A percentile compares a stretch with the other conserved stretches of the same genome.
Evolutionary conservation across 2,888 invertebrate genomes (phyloP).

Genomic region (Antitype chi): DNA sequence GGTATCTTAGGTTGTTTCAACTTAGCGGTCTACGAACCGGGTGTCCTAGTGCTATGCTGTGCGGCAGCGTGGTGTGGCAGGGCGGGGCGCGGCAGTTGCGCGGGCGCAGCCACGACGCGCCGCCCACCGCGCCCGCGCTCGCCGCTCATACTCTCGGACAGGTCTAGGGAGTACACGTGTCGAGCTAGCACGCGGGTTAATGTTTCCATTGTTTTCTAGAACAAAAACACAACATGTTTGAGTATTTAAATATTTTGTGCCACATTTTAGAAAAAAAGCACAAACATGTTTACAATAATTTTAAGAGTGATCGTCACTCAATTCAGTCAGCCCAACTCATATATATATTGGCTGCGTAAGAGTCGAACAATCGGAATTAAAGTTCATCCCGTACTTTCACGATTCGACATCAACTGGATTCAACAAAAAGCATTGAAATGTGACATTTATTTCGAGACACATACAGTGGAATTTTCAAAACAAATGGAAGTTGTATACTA

Average conservation of each 20-base stretch:
- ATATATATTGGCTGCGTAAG: neutral
- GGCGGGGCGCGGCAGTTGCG: slow-evolving; percentile 73
- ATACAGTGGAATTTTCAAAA: neutral
- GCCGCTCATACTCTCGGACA: slow-evolving; percentile 96
- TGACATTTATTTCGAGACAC: neutral
- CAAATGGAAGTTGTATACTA: neutral
- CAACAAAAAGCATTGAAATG: neutral
- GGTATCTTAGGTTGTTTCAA: neutral
- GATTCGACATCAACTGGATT: neutral
- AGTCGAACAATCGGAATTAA: neutral
- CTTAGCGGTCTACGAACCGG: slow-evolving; percentile 57
- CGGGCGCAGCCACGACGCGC: slow-evolving; percentile 66
- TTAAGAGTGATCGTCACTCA: neutral
- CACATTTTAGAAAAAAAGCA: neutral
- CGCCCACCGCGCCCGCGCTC: slow-evolving; percentile 79
- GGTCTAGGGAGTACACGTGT: slow-evolving; percentile 98
- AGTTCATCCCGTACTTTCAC: neutral
- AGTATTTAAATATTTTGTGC: neutral
- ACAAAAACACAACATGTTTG: neutral
- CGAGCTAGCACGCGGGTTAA: slow-evolving; percentile 98
- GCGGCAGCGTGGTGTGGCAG: slow-evolving; percentile 67
- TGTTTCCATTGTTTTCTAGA: slow-evolving; percentile 98
- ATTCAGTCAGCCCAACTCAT: neutral
- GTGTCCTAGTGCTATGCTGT: slow-evolving; percentile 69
- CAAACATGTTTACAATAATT: neutral